phyloP scores from a whole-genome alignment of 2,888 invertebrate genomes.

The Abrostola tripartita region DNA sequence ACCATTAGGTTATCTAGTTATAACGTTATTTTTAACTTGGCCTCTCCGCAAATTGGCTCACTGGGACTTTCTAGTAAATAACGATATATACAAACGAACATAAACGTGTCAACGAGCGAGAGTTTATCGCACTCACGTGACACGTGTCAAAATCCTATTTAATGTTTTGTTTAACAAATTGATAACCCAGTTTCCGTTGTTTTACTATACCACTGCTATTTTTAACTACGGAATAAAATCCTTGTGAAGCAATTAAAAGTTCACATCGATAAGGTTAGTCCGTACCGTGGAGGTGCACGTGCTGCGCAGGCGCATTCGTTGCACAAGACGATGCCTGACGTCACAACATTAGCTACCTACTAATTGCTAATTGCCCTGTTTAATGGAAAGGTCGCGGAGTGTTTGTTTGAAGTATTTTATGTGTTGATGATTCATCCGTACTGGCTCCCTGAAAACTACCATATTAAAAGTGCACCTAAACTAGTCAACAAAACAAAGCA shows the following conservation, averaged over 20 bases:
- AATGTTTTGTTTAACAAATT: background rate
- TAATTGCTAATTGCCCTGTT: slow-evolving; percentile 42
- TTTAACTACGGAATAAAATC: slow-evolving; percentile 12
- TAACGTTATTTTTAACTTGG: background rate
- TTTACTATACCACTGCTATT: background rate
- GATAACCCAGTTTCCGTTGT: background rate
- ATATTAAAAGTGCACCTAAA: too few relatives aligned
- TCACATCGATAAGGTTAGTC: slow-evolving; percentile 25
- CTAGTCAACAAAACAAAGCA: too few relatives aligned
- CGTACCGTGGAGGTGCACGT: slow-evolving; percentile 29
- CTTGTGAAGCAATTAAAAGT: slow-evolving; percentile 34
- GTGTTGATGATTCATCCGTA: too few relatives aligned
- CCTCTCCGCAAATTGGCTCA: background rate
- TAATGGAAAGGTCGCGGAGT: slow-evolving; percentile 42
- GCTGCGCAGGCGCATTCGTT: slow-evolving; percentile 34
- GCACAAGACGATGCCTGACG: slow-evolving; percentile 33
- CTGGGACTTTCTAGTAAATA: too few relatives aligned
- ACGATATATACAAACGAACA: too few relatives aligned
- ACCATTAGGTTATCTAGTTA: background rate
- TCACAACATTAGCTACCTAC: slow-evolving; percentile 28
- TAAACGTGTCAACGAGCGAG: too few relatives aligned
- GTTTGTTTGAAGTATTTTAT: too few relatives aligned
- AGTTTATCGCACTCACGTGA: too few relatives aligned
- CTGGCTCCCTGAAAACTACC: too few relatives aligned
- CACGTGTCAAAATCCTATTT: background rate